These are phyloP conservation scores for Ornithorhynchus anatinus DNA, from an alignment of 2,113 vertebrate genomes.

Conservation along the genomic window DNA sequence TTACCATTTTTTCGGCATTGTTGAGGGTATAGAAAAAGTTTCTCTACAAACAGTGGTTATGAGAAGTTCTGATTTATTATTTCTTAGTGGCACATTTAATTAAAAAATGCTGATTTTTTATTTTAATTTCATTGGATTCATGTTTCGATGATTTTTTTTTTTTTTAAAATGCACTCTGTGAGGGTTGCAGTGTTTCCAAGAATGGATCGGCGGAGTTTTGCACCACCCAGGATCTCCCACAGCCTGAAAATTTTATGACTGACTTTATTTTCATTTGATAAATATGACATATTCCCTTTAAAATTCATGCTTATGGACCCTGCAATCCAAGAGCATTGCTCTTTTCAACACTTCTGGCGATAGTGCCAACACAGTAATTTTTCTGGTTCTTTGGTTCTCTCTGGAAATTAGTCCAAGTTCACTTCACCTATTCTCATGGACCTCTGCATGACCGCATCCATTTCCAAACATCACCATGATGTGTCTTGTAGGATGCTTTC, in stretches of 20 bases:
- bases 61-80: conserved; percentile 27
- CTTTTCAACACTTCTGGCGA: not conserved
- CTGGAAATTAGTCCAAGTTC: too few relatives aligned
- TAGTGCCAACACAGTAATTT: not conserved
- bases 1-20: conserved; percentile 31
- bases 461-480: too few relatives aligned
- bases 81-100: conserved; percentile 24
- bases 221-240: not conserved
- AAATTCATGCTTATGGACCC: conserved; percentile 1
- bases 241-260: not conserved
- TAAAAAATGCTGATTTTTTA: conserved; percentile 1
- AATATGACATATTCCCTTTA: not conserved
- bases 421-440: not conserved
- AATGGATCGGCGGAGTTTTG: not conserved
- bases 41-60: conserved; percentile 13
- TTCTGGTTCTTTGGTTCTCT: not conserved
- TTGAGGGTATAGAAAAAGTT: not conserved
- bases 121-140: not conserved
- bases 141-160: conserved; percentile 10
- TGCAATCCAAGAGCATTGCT: not conserved
- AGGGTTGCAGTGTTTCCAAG: not conserved
- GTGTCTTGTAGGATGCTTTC: too few relatives aligned
- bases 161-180: conserved; percentile 7
- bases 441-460: too few relatives aligned
- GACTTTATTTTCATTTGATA: not conserved